Evolutionary conservation across 2,797 vertebrate species (phyloP), one percentile per base, ranked within the genome.

Genomic region (Phylloscopus collybita): DNA sequence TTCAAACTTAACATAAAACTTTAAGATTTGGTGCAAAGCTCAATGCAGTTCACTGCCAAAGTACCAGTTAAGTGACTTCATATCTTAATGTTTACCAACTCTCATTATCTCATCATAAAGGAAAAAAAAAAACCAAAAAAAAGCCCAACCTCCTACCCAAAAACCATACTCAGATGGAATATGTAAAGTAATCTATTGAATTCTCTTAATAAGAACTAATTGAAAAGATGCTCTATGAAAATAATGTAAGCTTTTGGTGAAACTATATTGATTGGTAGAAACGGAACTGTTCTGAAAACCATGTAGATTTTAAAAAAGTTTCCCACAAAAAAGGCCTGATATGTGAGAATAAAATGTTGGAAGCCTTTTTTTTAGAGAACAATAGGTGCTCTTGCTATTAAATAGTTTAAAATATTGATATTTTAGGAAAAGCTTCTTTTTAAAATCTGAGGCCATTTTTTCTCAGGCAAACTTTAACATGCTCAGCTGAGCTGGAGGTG

Each of bases 11-110:
- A 47, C 13, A 30, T 23, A 60, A 81, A 59, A n/a, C 53, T 56
- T 72, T 16, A 44, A 59, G 60, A 51, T 76, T 56, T 70, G 25
- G 44, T 86, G 29, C 60, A 82, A 80, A 88, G 40, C 61, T 88
- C 64, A 88, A 0, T 51, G 69, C 75, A 90, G n/a, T 34, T 40
- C 40, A 27, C 49, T 74, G 72, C 71, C 83, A 85, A 91, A 83
- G 9, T 80, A 26, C 15, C 60, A 61, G 25, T 93, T 88, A 44
- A 93, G 40, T 86, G 49, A 94, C 32, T 88, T 85, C 7, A 3
- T 59, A 44, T 34, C 79, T 75, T 82, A 90, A 70, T 59, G 27
- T 73, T 95, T 73, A 78, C 79, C 44, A 66, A 51, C 44, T 76
- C n/a, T 81, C 45, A 13, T 75, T 61, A 56, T 93, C 29, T 56